Percentiles rank a stretch among this genome's conserved stretches.
phyloP scores from a whole-genome alignment of 2,113 vertebrate genomes.

The human region DNA sequence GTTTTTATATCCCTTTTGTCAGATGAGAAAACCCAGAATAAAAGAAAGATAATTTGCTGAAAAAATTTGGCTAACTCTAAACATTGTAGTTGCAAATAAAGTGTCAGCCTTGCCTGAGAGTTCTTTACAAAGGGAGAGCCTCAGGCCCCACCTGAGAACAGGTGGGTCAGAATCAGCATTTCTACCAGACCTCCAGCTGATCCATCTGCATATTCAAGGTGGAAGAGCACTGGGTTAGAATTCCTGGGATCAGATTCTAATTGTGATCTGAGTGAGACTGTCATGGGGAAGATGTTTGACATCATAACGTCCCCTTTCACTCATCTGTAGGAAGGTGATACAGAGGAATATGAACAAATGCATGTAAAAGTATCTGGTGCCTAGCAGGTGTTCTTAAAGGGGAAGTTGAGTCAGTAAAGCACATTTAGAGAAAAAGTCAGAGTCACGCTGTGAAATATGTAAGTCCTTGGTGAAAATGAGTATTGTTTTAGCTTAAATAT shows the following conservation, averaged over 20 bases:
- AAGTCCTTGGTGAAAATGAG: not conserved
- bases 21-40: not conserved
- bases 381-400: not conserved
- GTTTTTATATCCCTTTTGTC: not conserved
- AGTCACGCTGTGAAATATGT: not conserved
- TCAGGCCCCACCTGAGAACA: not conserved
- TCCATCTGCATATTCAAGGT: too few species aligned
- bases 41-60: not conserved
- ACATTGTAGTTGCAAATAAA: not conserved
- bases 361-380: not conserved
- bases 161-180: not conserved
- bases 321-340: not conserved
- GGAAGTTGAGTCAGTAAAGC: not conserved
- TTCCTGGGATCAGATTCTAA: not conserved
- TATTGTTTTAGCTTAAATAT: not conserved
- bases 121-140: not conserved
- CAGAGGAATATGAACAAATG: not conserved
- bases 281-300: not conserved
- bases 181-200: too few species aligned
- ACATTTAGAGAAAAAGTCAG: not conserved
- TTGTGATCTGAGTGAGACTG: fast-evolving
- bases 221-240: not conserved
- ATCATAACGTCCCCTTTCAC: not conserved
- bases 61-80: not conserved
- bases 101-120: fast-evolving